Conservation (phyloP, 2,113 vertebrate genomes). For the Cinclus mexicanus region DNA sequence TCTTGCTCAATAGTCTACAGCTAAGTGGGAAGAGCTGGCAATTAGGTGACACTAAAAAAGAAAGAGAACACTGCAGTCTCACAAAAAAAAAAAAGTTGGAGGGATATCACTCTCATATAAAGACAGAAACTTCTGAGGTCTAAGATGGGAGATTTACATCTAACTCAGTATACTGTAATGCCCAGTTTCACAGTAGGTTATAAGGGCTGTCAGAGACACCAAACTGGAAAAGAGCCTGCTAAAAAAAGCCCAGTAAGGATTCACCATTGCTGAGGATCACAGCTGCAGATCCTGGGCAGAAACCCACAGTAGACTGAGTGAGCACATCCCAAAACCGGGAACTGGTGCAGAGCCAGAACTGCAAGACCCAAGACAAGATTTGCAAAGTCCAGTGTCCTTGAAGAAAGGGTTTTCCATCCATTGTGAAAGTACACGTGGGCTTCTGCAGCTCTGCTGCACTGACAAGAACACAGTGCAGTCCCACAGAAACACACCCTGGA, state of each 20-base stretch:
- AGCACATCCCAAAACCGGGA: not conserved
- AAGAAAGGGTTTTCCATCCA: not conserved
- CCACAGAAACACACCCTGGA: not conserved
- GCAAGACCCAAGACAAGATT: not conserved
- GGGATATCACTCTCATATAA: not conserved
- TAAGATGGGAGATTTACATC: not conserved
- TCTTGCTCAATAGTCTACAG: constrained; percentile 47
- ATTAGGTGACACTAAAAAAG: constrained; percentile 1
- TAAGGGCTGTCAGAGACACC: not conserved
- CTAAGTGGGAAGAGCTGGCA: constrained; percentile 39
- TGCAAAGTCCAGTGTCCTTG: not conserved
- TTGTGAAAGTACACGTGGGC: fast-evolving
- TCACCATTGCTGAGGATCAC: not conserved
- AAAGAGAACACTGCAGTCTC: not conserved
- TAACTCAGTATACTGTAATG: not conserved
- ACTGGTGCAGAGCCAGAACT: not conserved
- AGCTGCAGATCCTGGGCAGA: not conserved
- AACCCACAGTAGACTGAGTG: fast-evolving
- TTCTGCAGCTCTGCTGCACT: not conserved
- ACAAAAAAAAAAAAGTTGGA: not conserved
- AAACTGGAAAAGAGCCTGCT: not conserved
- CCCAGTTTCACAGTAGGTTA: not conserved
- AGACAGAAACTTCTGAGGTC: not conserved
- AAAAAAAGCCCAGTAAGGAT: not conserved
- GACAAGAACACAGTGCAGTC: not conserved